Conservation (phyloP, 2,113 vertebrate genomes). For the Microtus oregoni region DNA sequence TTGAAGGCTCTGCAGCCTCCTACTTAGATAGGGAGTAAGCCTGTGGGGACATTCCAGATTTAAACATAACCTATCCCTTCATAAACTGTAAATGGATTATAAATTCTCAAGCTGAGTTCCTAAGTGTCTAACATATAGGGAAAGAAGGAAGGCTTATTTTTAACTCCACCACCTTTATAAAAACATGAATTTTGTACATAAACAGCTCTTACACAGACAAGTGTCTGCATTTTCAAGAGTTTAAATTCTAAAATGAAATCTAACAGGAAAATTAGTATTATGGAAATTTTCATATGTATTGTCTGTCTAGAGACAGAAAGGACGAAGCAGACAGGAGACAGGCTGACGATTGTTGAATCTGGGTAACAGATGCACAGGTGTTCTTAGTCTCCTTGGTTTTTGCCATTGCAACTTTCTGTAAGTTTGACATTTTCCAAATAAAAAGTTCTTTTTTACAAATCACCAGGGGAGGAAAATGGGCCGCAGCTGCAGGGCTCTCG, state of each 20-base stretch:
- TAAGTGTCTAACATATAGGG: not conserved
- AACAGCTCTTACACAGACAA: not conserved
- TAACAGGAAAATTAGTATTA: not conserved
- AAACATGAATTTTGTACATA: not conserved
- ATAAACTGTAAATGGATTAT: no score
- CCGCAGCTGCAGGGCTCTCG: not conserved
- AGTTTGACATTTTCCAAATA: conserved; percentile 59
- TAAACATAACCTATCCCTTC: not conserved
- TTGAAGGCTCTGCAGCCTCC: not conserved
- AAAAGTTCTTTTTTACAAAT: conserved; percentile 36
- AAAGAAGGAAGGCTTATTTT: not conserved
- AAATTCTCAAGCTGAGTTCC: not conserved
- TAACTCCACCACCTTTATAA: not conserved
- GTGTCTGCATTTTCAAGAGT: not conserved
- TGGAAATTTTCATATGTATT: not conserved
- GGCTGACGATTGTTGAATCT: not conserved
- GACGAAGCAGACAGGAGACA: not conserved
- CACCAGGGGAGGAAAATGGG: conserved; percentile 5
- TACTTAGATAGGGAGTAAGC: not conserved
- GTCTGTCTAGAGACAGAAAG: not conserved
- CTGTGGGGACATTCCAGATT: not conserved
- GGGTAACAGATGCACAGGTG: not conserved
- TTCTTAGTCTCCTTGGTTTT: not conserved
- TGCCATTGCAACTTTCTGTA: conserved; percentile 52
- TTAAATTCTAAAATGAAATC: conserved; percentile 46